Evolutionary conservation across 2,797 vertebrate species (phyloP).

Genomic region (Paedocypris micromegethes): DNA sequence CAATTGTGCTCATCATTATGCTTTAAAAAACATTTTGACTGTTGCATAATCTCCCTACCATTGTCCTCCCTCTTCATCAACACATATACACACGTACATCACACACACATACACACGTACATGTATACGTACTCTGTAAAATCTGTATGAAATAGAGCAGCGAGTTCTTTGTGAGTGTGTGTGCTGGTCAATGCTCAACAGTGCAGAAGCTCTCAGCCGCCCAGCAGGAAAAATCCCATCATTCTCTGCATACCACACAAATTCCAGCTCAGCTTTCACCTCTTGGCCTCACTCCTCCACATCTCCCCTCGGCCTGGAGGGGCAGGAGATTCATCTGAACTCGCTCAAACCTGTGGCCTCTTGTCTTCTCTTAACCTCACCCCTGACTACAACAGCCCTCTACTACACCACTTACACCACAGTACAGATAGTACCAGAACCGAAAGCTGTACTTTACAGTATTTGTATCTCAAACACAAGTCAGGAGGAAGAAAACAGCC

Average conservation of each 20-base stretch:
- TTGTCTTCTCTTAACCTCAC: conserved; percentile 30
- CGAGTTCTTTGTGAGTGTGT: conserved; percentile 31
- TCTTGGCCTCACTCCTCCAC: conserved; percentile 45
- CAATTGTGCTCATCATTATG: too few species aligned
- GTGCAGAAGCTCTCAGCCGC: conserved; percentile 50
- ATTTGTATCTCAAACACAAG: not conserved
- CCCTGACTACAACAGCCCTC: conserved; percentile 43
- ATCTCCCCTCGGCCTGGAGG: conserved; percentile 41
- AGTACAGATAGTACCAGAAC: not conserved
- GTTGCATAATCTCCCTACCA: too few species aligned
- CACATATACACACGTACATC: too few species aligned
- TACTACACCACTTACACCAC: conserved; percentile 17
- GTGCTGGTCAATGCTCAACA: conserved; percentile 40
- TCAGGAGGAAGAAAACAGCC: too few species aligned
- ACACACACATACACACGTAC: too few species aligned
- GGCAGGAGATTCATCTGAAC: conserved; percentile 61
- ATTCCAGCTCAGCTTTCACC: conserved; percentile 68
- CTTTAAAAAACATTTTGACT: too few species aligned
- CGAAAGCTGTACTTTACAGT: not conserved
- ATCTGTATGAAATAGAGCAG: not conserved
- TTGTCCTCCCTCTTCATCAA: too few species aligned
- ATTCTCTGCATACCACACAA: conserved; percentile 69
- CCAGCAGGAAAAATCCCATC: conserved; percentile 62
- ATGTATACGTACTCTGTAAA: too few species aligned
- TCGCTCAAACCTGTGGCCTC: conserved; percentile 52